Evolutionary conservation across 2,113 vertebrate genomes (phyloP), one percentile per base, ranked within the genome.

Genomic region (Brachypodius melanocephalos): DNA sequence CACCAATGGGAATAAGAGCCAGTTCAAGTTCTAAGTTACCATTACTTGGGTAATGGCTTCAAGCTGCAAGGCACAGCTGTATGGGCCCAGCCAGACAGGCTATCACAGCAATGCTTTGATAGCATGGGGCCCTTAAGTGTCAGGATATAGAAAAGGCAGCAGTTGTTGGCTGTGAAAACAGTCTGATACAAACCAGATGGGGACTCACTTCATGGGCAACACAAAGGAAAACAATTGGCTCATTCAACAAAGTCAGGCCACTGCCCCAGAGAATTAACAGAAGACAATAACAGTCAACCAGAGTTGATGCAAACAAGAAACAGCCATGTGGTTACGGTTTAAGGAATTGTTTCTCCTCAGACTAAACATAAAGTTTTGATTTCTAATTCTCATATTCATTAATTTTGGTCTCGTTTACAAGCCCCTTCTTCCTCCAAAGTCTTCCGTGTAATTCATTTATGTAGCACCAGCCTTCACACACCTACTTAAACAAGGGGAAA

Each of bases 101-200:
- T 97, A 96, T 95, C 95, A 76, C 93, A 97, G 98, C 97, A 96
- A 95, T 95, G 97, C 98, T 98, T 98, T 98, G 98, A 98, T 97
- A 98, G 98, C 89, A 88, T 93, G 97, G 97, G 98, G 98, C 98
- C 98, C 98, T 96, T 67, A 98, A 98, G 98, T 98, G 98, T 98
- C 97, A 98, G 98, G 97, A 97, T 98, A 98, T 95, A 97, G 98
- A 97, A 98, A 98, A 98, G 98, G 98, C 98, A 98, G 98, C 98
- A 97, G 97, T 97, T 98, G 97, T 90, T 98, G 98, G 98, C 98
- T 98, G 98, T 98, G 98, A 98, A 98, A 98, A 98, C 97, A 98
- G 97, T 98, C 98, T 98, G 98, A 98, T 98, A 98, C 96, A 98
- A 98, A 99, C 98, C 98, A 99, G 98, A 99, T 98, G 98, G 98